Conservation (phyloP, 2,797 vertebrate genomes). For the Eospalax fontanierii region DNA sequence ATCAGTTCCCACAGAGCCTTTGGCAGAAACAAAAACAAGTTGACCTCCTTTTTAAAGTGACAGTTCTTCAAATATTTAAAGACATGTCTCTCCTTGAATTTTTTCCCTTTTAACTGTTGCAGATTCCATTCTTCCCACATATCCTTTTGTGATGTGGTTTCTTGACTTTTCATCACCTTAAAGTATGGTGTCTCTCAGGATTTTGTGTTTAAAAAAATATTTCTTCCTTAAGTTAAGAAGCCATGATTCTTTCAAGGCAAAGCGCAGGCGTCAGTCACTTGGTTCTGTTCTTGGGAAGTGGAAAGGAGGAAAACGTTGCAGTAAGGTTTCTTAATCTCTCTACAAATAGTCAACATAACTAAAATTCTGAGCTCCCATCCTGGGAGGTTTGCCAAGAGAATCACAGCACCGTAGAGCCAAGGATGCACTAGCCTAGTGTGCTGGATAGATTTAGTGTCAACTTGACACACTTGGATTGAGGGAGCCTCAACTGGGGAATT, state of each 20-base stretch:
- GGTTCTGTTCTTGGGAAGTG: background rate
- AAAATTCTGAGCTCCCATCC: no score
- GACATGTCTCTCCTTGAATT: background rate
- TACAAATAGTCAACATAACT: no score
- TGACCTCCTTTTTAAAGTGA: background rate
- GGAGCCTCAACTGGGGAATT: no score
- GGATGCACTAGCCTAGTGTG: no score
- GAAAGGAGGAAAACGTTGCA: background rate
- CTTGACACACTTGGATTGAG: no score
- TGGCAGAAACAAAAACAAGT: no score
- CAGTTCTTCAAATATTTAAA: constrained; percentile 34
- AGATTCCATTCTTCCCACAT: background rate
- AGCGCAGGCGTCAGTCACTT: background rate
- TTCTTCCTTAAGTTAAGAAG: constrained; percentile 7
- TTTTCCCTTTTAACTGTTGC: background rate
- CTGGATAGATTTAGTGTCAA: no score
- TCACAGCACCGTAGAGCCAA: background rate
- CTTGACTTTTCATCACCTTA: constrained; percentile 22
- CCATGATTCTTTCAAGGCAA: background rate
- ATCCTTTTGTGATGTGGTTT: background rate
- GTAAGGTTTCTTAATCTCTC: background rate
- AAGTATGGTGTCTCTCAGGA: background rate
- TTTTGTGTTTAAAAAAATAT: constrained; percentile 14
- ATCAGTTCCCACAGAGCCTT: no score
- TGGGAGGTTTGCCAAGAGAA: background rate